Percentiles rank a stretch among this genome's conserved stretches.
Conservation (phyloP, 2,888 invertebrate genomes). For the Calliscelio sp. region DNA sequence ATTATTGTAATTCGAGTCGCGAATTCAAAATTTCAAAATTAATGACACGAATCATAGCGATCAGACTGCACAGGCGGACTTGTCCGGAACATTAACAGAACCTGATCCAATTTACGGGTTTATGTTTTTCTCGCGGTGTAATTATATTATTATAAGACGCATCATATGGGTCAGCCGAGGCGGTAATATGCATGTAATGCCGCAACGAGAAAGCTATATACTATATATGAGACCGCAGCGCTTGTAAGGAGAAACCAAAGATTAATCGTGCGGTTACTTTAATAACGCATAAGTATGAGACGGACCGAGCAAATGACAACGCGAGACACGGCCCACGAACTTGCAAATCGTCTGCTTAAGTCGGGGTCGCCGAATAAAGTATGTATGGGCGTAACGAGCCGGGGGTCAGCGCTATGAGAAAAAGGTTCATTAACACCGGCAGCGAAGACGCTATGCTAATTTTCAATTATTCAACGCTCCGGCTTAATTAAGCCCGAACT, state of each 20-base stretch:
- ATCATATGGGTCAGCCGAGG: slow-evolving; percentile 55
- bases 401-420: slow-evolving; percentile 75
- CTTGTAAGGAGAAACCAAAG: slow-evolving; percentile 60
- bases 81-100: not conserved
- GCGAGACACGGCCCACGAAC: slow-evolving; percentile 27
- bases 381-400: slow-evolving; percentile 80
- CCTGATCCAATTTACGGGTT: slow-evolving; percentile 9
- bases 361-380: slow-evolving; percentile 79
- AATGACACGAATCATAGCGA: too few species aligned
- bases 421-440: slow-evolving; percentile 48
- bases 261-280: slow-evolving; percentile 62
- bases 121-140: slow-evolving; percentile 68
- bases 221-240: slow-evolving; percentile 27
- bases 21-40: too few species aligned
- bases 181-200: slow-evolving; percentile 43
- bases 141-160: slow-evolving; percentile 77
- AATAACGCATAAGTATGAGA: slow-evolving; percentile 43
- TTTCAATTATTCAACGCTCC: slow-evolving; percentile 42
- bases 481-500: slow-evolving; percentile 22
- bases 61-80: too few species aligned
- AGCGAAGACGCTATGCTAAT: slow-evolving; percentile 49
- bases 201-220: slow-evolving; percentile 55
- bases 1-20: too few species aligned
- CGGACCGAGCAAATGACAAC: slow-evolving; percentile 37
- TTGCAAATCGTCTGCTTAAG: slow-evolving; percentile 60